Base-by-base conservation (phyloP, 2,888 invertebrate species). In the Acleris emargana region DNA sequence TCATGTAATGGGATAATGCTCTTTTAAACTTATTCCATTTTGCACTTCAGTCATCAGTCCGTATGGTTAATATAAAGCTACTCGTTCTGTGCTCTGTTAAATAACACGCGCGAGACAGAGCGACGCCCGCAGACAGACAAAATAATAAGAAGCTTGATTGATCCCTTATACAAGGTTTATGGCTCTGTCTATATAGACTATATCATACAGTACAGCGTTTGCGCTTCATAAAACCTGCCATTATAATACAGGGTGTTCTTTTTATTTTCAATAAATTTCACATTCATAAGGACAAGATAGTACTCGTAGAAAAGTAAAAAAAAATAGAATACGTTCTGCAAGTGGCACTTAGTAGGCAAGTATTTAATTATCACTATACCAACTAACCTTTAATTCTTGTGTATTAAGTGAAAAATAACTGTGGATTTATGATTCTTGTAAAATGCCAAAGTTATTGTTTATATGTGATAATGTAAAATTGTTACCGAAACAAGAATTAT, bases 71-170 rank as follows among this genome's bases (percentile, higher is more conserved):
- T 22, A 43, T n/a, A 55, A 55, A 55, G 45, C 43, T 11, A 54
- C 20, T 54, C 16, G 20, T 20, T 38, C 53, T 55, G 22, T 25
- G 25, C 25, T 20, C n/a, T 25, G 38, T 22, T 52, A 13, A 13
- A 17, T 50, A 47, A 47, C 50, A 17, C 25, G 17, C 20, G n/a
- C 47, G 64, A 67, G 67, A 68, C 68, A 61, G 53, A 52, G 53
- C 43, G 68, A 61, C 68, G 68, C 68, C 67, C 17, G 18, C 3
- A 0, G 20, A 16, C 52, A 57, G 60, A 68, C 58, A 64, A 68
- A 68, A 60, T 58, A 53, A 61, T 57, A 69, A 50, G 53, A 18
- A 59, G 60, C 67, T 55, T 67, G 66, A 68, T 67, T 68, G 67
- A 67, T 68, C 60, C 50, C 45, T 22, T 51, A 42, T 51, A 62